Percentiles rank a stretch among this genome's conserved stretches.
Evolutionary conservation across 2,888 invertebrate species (phyloP).

Genomic region (Zonitis immaculata): DNA sequence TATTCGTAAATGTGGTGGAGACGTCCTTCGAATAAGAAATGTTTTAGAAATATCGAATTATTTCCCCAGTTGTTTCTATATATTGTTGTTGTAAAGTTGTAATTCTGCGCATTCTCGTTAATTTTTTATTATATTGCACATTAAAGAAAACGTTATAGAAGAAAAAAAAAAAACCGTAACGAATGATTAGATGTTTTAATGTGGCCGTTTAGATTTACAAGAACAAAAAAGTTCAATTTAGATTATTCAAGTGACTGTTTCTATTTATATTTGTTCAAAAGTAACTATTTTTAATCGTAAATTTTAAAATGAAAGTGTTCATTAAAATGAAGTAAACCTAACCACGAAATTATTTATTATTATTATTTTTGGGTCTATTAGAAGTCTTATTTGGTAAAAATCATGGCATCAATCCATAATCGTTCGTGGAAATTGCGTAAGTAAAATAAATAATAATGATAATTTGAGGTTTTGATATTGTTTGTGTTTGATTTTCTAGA

Average conservation of each 20-base stretch:
- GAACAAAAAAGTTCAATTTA: too few relatives aligned
- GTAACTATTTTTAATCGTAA: conserved; percentile 28
- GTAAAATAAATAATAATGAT: conserved; percentile 42
- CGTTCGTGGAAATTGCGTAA: conserved; percentile 82
- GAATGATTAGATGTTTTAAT: not conserved
- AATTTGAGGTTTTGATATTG: not conserved
- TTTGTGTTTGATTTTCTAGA: conserved; percentile 53
- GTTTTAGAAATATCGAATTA: not conserved
- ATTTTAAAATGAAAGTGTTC: conserved; percentile 36
- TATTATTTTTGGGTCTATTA: too few relatives aligned
- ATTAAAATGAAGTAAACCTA: conserved; percentile 37
- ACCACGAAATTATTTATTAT: conserved; percentile 27
- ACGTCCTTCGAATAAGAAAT: not conserved
- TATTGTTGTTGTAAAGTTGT: not conserved
- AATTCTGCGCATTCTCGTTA: not conserved
- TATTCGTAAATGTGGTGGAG: not conserved
- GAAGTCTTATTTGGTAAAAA: too few relatives aligned
- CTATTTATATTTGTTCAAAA: conserved; percentile 23
- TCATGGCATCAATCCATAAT: conserved; percentile 50
- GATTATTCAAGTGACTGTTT: conserved; percentile 19
- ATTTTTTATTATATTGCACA: too few relatives aligned
- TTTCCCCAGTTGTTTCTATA: not conserved
- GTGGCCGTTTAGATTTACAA: conserved; percentile 15
- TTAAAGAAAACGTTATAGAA: too few relatives aligned
- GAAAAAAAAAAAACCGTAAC: too few relatives aligned